phyloP scores from a whole-genome alignment of 2,113 vertebrate genomes.

The Pelecanoides urinatrix region DNA sequence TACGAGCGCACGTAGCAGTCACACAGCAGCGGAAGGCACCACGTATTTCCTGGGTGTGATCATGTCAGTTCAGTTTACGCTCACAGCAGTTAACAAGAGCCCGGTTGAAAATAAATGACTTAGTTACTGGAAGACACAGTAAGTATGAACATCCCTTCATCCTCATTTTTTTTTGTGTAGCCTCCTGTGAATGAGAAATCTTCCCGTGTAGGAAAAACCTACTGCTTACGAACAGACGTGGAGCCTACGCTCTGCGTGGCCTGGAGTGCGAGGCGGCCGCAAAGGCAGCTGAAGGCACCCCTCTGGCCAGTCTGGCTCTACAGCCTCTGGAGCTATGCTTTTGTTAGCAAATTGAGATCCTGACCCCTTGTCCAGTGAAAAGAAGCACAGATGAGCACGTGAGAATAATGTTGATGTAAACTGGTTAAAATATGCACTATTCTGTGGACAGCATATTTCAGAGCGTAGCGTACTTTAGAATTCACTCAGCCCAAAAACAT shows the following conservation, averaged over 20 bases:
- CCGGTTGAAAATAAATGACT: not conserved
- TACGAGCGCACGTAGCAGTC: rapidly evolving
- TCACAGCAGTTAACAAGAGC: not conserved
- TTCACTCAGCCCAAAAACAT: not conserved
- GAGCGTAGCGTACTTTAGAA: rapidly evolving
- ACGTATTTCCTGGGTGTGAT: not conserved
- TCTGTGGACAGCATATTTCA: not conserved
- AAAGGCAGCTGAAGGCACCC: not conserved
- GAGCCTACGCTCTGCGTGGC: rapidly evolving
- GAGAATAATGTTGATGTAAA: not conserved
- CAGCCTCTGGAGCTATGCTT: not conserved
- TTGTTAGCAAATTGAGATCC: not conserved
- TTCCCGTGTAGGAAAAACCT: not conserved
- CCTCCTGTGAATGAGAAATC: not conserved
- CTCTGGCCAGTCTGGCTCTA: not conserved
- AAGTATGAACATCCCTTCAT: not conserved
- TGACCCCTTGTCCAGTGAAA: not conserved
- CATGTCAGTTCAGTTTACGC: not conserved
- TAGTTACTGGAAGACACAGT: not conserved
- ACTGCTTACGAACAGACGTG: not conserved
- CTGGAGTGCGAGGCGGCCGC: not conserved
- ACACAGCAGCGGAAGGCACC: not conserved
- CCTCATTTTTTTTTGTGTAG: not conserved
- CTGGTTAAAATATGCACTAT: not conserved
- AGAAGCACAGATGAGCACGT: rapidly evolving